Base-by-base conservation (phyloP, 1,140 invertebrate species). In the Cotesia vestalis region DNA sequence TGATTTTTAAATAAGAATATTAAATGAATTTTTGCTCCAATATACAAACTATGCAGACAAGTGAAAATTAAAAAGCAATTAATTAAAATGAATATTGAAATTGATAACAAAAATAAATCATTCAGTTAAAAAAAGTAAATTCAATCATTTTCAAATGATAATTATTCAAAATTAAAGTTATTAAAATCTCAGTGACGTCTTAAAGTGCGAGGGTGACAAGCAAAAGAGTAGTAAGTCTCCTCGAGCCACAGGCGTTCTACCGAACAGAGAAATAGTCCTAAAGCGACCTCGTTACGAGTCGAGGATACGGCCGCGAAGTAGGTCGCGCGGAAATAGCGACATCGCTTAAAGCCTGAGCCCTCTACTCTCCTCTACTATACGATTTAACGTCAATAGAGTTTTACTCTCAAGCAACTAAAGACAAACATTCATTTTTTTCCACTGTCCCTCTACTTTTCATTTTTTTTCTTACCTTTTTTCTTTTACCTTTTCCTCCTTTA, bases 321-420 rank as follows among this genome's bases (percentile, higher is more conserved):
- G 81, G 80, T 82, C 80, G 77, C 71, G 70, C 76, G 75, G 77
- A 81, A 83, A 82, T 79, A 81, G 73, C 72, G 75, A 74, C 72
- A 69, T 72, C 70, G 76, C 74, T 53, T 77, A 75, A 77, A 79
- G 78, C 61, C 68, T 60, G 27, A 63, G 17, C 71, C 11, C 8
- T 46, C 40, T 46, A 11, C 68, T 75, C 64, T 17, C 17, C 17
- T 17, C 17, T 17, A 17, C 17, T 60, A 70, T 76, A 61, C 78
- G 79, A 81, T 80, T 81, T 78, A 79, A 77, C 79, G 76, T 81
- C 78, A 79, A 79, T 81, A 74, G 64, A 71, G 51, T 51, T 38
- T 67, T 27, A 55, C 66, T 53, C 34, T 67, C 34, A 73, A 53
- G 12, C 11, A 27, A 14, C 11, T 55, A 46, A 52, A 64, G 52